Conservation (phyloP, 2,797 vertebrate genomes). For the Uromys caudimaculatus region DNA sequence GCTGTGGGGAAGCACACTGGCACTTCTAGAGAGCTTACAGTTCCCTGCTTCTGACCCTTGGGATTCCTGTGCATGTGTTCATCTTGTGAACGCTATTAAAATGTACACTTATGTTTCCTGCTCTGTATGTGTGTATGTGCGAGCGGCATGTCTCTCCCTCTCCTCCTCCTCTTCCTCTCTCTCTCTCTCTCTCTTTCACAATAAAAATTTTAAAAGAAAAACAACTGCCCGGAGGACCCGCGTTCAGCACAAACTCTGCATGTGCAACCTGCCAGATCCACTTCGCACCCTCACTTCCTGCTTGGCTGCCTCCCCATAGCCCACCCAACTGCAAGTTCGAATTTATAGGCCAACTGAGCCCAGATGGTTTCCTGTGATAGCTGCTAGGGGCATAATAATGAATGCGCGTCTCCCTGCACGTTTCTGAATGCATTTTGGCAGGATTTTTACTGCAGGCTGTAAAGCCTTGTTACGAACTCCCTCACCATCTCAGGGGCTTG, state of each 20-base stretch:
- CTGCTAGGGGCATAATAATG: constrained; percentile 81
- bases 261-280: constrained; percentile 79
- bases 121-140: too few relatives aligned
- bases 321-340: constrained; percentile 83
- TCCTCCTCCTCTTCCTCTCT: background rate
- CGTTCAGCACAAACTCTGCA: constrained; percentile 71
- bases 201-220: constrained; percentile 70
- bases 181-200: background rate
- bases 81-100: constrained; percentile 55
- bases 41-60: background rate
- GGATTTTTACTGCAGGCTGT: constrained; percentile 79
- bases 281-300: constrained; percentile 85
- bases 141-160: too few relatives aligned
- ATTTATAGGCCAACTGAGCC: constrained; percentile 87
- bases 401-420: constrained; percentile 62
- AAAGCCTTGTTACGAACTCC: constrained; percentile 71
- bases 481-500: constrained; percentile 61
- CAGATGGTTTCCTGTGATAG: constrained; percentile 95
- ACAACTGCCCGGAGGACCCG: constrained; percentile 72
- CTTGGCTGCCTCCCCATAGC: constrained; percentile 86
- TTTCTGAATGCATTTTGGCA: constrained; percentile 75
- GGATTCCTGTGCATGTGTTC: background rate
- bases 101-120: constrained; percentile 53
- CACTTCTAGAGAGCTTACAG: constrained; percentile 48
- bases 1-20: background rate